phyloP scores from a whole-genome alignment of 2,113 vertebrate genomes.

The Pongo abelii region DNA sequence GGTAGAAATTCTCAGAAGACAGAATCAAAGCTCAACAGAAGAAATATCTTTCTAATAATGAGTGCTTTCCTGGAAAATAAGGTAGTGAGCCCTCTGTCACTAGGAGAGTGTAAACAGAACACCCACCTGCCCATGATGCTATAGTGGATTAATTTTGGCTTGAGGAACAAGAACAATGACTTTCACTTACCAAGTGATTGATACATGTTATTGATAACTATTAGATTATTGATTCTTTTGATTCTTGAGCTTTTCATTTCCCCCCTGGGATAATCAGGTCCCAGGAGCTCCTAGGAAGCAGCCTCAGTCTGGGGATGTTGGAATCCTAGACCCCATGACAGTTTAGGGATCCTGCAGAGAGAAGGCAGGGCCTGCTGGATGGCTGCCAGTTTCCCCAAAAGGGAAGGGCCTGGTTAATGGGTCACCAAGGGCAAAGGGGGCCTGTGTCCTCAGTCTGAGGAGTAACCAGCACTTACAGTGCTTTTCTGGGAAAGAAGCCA shows the following conservation, averaged over 20 bases:
- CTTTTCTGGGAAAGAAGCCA: slow-evolving; percentile 18
- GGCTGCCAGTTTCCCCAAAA: neutral
- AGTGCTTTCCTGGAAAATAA: slow-evolving; percentile 59
- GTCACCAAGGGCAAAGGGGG: slow-evolving; percentile 30
- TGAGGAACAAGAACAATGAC: neutral
- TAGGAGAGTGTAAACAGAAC: slow-evolving; percentile 54
- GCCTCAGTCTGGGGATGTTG: neutral
- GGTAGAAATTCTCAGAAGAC: neutral
- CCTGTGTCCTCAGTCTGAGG: neutral
- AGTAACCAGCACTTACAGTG: neutral
- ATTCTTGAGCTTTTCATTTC: neutral
- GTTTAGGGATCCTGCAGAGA: neutral
- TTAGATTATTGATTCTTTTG: neutral
- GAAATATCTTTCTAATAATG: slow-evolving; percentile 32
- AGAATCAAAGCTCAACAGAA: neutral
- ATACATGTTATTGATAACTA: neutral
- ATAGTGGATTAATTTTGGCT: neutral
- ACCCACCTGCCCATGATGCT: slow-evolving; percentile 47
- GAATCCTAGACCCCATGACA: neutral
- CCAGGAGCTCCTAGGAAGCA: neutral
- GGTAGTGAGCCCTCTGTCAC: slow-evolving; percentile 59
- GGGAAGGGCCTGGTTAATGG: neutral
- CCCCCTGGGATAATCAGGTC: neutral
- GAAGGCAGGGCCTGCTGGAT: neutral
- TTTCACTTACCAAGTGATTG: neutral